These are phyloP conservation scores for Liolophura sinensis DNA, from an alignment of 1,140 invertebrate species.

Conservation along the genomic window DNA sequence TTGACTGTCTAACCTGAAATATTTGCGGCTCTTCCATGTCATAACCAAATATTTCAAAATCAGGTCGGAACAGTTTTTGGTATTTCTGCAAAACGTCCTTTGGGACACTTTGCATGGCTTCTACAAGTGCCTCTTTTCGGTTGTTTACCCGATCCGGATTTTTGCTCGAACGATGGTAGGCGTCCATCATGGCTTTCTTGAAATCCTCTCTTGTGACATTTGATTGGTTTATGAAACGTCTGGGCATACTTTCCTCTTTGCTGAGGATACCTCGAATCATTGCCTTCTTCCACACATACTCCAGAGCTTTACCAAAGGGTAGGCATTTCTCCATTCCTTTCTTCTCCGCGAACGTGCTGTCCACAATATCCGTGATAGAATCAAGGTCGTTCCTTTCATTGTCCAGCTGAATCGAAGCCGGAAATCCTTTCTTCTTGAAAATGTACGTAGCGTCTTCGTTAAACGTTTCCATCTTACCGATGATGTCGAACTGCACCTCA, in stretches of 20 bases:
- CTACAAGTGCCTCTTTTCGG: slow-evolving; percentile 4
- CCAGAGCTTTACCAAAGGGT: slow-evolving; percentile 4
- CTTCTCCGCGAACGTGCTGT: slow-evolving; percentile 3
- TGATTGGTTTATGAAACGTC: neutral
- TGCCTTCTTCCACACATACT: slow-evolving; percentile 13
- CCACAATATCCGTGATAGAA: slow-evolving; percentile 3
- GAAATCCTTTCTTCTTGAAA: slow-evolving; percentile 16
- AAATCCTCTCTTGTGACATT: neutral
- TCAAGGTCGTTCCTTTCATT: neutral
- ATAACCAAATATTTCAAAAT: slow-evolving; percentile 19
- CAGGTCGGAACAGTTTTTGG: slow-evolving; percentile 10
- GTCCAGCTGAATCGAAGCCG: neutral
- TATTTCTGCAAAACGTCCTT: neutral
- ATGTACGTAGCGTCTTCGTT: slow-evolving; percentile 37
- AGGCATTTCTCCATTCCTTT: slow-evolving; percentile 9
- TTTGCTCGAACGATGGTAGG: neutral
- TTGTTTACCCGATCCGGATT: slow-evolving; percentile 2
- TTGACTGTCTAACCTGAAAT: too few species aligned
- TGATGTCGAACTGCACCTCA: slow-evolving; percentile 43
- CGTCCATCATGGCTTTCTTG: neutral
- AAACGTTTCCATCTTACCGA: slow-evolving; percentile 52
- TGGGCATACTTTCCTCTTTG: slow-evolving; percentile 12
- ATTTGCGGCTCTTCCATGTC: neutral
- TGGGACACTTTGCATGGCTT: slow-evolving; percentile 13
- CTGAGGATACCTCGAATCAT: slow-evolving; percentile 20